Base-by-base conservation (phyloP, 1,140 invertebrate species). In the Stegodyphus mimosarum region DNA sequence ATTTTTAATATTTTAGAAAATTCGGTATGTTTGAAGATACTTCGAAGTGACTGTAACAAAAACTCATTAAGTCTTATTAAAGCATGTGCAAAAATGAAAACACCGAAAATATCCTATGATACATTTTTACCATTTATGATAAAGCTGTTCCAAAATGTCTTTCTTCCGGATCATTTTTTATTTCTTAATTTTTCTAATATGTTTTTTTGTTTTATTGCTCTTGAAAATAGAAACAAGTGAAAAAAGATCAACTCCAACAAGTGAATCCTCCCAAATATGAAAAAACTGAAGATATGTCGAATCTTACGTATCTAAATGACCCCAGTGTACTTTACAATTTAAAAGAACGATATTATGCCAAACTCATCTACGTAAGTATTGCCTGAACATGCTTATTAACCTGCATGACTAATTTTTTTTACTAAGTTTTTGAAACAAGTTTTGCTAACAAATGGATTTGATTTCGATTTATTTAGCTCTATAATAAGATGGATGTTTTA, bases 191-290 rank as follows among this genome's bases (percentile, higher is more conserved):
- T 75, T 55, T 75, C 70, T 11, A 66, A 50, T 73, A 9, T 55
- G 53, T 69, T 75, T 18, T 74, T 13, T 83, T 83, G 71, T 72
- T 69, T 76, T 84, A 55, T 74, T 69, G 72, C 64, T 69, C 15
- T 13, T 60, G 17, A 83, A 18, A 11, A 48, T 33, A 84, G 81
- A 84, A 52, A 67, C 73, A 75, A 84, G 81, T 60, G 90, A 96
- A 96, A 93, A 97, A 98, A 93, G 96, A 98, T 89, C 93, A 94
- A 89, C 91, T 97, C 88, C 93, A 94, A 88, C 97, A 97, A 95
- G 96, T 98, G 88, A 98, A 98, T 92, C 97, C 97, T 88, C 98
- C 98, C 85, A 99, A 99, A 94, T 99, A 96, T 93, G 97, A 99
- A 92, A 99, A 98, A 94, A 94, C 95, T 89, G 97, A 99, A 91